Evolutionary conservation across 2,797 vertebrate species (phyloP).

Genomic region (Brotula barbata): DNA sequence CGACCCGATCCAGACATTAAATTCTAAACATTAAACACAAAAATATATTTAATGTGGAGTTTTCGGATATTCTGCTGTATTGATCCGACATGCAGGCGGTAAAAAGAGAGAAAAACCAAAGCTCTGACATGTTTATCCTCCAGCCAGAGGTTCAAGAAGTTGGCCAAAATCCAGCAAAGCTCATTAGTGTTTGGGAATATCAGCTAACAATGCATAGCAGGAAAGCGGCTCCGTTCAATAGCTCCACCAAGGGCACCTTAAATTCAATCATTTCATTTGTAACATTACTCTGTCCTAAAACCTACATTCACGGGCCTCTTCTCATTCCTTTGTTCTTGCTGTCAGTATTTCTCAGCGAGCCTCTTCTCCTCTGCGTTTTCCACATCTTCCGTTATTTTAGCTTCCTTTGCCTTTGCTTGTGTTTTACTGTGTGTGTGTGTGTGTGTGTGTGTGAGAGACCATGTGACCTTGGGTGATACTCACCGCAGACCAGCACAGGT

Average conservation of each 20-base stretch:
- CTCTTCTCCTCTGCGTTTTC: not conserved
- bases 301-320: no score
- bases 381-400: constrained; percentile 3
- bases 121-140: not conserved
- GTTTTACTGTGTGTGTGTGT: no score
- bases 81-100: not conserved
- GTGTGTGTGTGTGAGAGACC: constrained; percentile 23
- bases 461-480: constrained; percentile 15
- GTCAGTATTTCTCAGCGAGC: constrained; percentile 20
- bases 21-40: no score
- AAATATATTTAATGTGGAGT: no score
- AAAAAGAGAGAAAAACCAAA: not conserved
- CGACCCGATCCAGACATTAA: no score
- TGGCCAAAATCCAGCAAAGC: constrained; percentile 3
- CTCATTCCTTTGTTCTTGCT: constrained; percentile 30
- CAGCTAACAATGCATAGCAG: constrained; percentile 12
- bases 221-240: not conserved
- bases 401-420: not conserved
- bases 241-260: constrained; percentile 1
- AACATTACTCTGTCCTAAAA: constrained; percentile 10
- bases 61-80: not conserved
- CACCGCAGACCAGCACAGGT: constrained; percentile 6
- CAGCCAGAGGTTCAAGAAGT: constrained; percentile 3
- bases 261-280: constrained; percentile 32
- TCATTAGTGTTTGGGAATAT: constrained; percentile 24